Evolutionary conservation across 2,113 vertebrate species (phyloP), one percentile per base, ranked within the genome.

Genomic region (Xiphophorus couchianus): DNA sequence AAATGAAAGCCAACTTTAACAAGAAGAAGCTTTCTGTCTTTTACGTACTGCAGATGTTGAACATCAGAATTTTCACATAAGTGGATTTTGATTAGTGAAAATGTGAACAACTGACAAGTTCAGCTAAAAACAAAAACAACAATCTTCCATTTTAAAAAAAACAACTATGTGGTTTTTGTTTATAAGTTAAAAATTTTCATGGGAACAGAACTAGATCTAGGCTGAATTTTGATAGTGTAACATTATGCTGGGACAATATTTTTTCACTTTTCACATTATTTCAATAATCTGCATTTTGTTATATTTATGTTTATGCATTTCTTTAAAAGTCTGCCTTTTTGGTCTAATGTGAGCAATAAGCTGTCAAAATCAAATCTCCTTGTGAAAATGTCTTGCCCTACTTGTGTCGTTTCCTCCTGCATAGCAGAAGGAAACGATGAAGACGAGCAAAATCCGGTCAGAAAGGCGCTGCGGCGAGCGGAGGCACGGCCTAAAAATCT

Each of bases 391-490:
- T 19, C 44, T 48, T 5, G 44, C 3, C 51, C 5, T 3, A 3
- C 71, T 54, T 3, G 1, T 1, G 70, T 19, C 1, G 5, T 69
- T 78, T 33, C 73, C 27, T 1, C 27, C 19, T 10, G 4, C n/a
- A 19, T 2, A 61, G 5, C 14, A 92, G 87, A 84, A 51, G 81
- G 88, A 58, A 78, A 81, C 69, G 82, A 91, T 44, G 93, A 95
- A 66, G 95, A 94, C 69, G 88, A 92, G 17, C 89, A 91, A 73
- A 93, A 92, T 80, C 94, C 94, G 61, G 90, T 97, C 78, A 95
- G 94, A 94, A 95, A 93, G 91, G 95, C 96, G 68, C 78, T 98
- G 93, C 94, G 90, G 95, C 94, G 95, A 91, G 97, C 93, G 74
- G 89, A 95, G 86, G 82, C 93, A 84, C 94, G 96, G 86, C 95